A percentile compares a stretch with the other conserved stretches of the same genome.
phyloP scores from a whole-genome alignment of 2,797 vertebrate species.

The Streptopelia turtur region DNA sequence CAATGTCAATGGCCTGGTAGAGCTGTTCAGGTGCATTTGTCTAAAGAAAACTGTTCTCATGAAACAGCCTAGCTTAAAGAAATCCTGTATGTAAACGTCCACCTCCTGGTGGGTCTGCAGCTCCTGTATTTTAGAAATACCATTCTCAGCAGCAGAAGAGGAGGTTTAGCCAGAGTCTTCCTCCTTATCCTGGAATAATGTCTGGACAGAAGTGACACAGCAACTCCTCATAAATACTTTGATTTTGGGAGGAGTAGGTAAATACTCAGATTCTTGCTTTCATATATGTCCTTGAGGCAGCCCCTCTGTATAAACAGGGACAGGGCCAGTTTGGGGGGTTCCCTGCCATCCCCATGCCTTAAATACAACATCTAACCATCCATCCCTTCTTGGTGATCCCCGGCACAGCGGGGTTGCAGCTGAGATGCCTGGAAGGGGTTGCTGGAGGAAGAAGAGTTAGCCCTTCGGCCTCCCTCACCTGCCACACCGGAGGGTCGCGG shows the following conservation, averaged over 20 bases:
- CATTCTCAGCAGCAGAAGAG: neutral
- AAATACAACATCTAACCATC: neutral
- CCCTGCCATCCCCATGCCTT: slow-evolving; percentile 10
- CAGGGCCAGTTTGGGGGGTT: neutral
- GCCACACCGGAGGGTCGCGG: neutral
- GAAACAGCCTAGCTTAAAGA: neutral
- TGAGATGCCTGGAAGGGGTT: accelerated
- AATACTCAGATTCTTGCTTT: neutral
- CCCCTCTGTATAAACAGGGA: neutral
- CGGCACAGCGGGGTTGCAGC: neutral
- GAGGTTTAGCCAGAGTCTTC: neutral
- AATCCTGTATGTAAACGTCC: neutral
- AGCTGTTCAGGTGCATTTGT: neutral
- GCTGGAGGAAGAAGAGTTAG: neutral
- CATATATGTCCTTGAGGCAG: neutral
- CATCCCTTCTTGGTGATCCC: neutral
- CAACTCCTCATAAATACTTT: neutral
- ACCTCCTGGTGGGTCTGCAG: neutral
- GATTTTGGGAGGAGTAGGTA: neutral
- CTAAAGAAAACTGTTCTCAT: neutral
- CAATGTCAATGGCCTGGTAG: neutral
- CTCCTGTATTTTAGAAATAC: neutral
- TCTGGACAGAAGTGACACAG: neutral
- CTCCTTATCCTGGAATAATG: neutral
- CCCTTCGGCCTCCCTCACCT: neutral